Base-by-base conservation (phyloP, 2,888 invertebrate species). In the Pemphredon lugubris region DNA sequence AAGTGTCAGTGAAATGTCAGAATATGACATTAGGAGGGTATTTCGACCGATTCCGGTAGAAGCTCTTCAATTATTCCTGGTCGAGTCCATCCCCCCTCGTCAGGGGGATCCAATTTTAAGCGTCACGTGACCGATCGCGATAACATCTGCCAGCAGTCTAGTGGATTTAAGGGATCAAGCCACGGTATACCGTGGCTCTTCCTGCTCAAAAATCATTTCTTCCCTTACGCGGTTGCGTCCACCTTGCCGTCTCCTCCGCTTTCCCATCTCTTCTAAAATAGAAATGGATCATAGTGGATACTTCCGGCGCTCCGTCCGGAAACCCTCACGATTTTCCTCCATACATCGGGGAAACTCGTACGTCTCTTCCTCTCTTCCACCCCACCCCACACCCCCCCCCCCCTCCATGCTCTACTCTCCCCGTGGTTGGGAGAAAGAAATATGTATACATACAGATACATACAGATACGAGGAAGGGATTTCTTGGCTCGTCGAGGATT, bases 191-290 rank as follows among this genome's bases (percentile, higher is more conserved):
- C 40, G 9, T n/a, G 6, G 45, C 57, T 42, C 53, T 54, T 44
- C 40, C 58, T 69, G 53, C 26, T 44, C 50, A 7, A 14, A 16
- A 42, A 59, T 58, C 51, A 50, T 63, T 58, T 42, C 59, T 50
- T 48, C 20, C 59, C 40, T 16, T 40, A 6, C 21, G 39, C 42
- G 59, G 45, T 58, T 50, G 7, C 18, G 39, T 40, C 16, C 54
- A 60, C 45, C 72, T 32, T 48, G 20, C 48, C 44, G 21, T 30
- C 45, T 34, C 2, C 48, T 18, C 40, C 34, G 44, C 37, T 55
- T 68, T 66, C 48, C 34, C 34, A 51, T 61, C 37, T 73, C n/a
- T n/a, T 65, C 16, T 65, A 74, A 82, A 83, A 82, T 79, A 78
- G 82, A 75, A 69, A 77, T 66, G 54, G 53, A 71, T 69, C 59